Evolutionary conservation across 35 echinoderm and acorn worm species (phyloP), one percentile per base, ranked within the genome.

Genomic region (Ptychodera flava): DNA sequence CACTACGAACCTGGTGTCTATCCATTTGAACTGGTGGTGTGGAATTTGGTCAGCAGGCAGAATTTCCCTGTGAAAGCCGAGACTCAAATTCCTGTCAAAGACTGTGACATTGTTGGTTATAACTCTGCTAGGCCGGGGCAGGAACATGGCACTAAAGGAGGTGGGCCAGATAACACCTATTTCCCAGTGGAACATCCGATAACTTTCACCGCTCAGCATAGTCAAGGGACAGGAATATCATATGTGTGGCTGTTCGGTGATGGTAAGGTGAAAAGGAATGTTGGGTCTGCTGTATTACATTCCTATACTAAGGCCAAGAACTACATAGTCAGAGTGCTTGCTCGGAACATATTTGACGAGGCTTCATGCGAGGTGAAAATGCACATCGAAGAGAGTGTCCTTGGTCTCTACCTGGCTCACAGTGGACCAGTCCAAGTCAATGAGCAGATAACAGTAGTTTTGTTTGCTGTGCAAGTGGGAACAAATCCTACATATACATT

Each of bases 381-480:
- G 0, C 34, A 33, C 31, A 53, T 94, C 0, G 85, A 94, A 37
- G 89, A 94, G 86, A 89, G 85, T 82, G 93, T 94, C 0, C 75
- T 94, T 31, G 93, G 93, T 0, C 82, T 94, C 15, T 94, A 85
- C 78, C 31, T 90, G 28, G 90, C 93, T 37, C 93, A 94, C 29
- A 83, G 82, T 83, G 93, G 93, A 30, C 86, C 93, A 76, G 78
- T 80, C 37, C 30, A 77, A 15, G 37, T 64, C 28, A 1, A 83
- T 35, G 77, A 45, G 79, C 32, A 16, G 32, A 83, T 94, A 76
- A 91, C 86, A 38, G 36, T 94, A 6, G 85, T 94, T 38, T 30
- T 94, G 0, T 94, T 94, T 94, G 93, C 86, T 22, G 83, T 83
- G 28, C 89, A 94, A 77, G 80, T 82, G 77, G 93, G 93, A 0